Evolutionary conservation across 1,140 invertebrate genomes (phyloP), one percentile per base, ranked within the genome.

Genomic region (Polypedilum pembai): DNA sequence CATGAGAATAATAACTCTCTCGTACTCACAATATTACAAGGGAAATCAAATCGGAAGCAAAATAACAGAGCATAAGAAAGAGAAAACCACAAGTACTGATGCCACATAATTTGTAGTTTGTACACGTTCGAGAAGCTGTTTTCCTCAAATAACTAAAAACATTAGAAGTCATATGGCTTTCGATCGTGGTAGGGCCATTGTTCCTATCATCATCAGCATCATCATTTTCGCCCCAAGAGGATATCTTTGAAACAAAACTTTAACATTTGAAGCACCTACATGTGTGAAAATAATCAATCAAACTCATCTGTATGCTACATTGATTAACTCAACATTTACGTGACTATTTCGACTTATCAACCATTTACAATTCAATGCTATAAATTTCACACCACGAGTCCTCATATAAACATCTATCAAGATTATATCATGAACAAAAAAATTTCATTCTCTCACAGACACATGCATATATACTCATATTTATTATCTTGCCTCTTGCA

Each of bases 271-370:
- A 56, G n/a, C n/a, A 33, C 45, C 12, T 56, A 56, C 45, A 56
- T n/a, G 45, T 56, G 45, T 56, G 45, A 56, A 56, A 56, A 56
- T 56, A 56, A 56, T 56, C 45, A 56, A 56, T 56, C 45, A 56
- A 56, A 56, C 12, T 56, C 45, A n/a, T 56, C n/a, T 56, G 45
- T 56, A 56, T 56, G 45, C 45, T 56, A 56, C 45, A 56, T 56
- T 56, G 45, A 56, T 56, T 69, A 21, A 69, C 65, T 20, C 65
- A 18, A 21, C 17, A 69, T 20, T 10, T 21, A 69, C 20, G 65
- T 20, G 20, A 69, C 65, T 18, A 18, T 69, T 18, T 69, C 45
- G 45, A 69, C 65, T 56, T 56, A 15, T 12, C 10, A 15, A 12
- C 45, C 45, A 15, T 3, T 8, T 56, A 17, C 45, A 56, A 3